Conservation (phyloP, 2,888 invertebrate genomes). For the Alentia gelatinosa region DNA sequence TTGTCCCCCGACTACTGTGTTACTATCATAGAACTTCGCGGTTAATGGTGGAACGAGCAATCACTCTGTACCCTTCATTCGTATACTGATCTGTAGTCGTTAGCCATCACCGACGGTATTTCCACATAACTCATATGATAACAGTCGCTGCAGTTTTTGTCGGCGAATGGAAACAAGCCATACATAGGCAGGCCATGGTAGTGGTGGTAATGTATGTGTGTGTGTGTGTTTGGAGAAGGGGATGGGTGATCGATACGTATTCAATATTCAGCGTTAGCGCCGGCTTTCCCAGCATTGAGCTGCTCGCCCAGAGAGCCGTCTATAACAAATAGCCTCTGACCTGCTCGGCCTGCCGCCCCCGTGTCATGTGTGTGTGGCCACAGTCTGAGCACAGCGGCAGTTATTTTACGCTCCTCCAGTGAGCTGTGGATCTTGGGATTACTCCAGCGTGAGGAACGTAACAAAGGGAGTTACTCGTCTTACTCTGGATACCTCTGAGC, state of each 20-base stretch:
- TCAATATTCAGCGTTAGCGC: conserved; percentile 15
- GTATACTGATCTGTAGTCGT: background rate
- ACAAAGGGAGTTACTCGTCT: background rate
- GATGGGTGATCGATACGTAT: background rate
- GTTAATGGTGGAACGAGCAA: background rate
- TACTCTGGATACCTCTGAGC: background rate
- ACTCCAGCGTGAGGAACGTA: background rate
- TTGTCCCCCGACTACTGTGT: too few relatives aligned
- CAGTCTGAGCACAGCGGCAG: background rate
- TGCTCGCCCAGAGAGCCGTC: background rate
- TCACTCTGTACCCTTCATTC: background rate
- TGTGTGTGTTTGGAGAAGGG: background rate
- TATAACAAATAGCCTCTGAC: background rate
- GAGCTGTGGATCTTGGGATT: background rate
- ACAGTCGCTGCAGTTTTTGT: background rate
- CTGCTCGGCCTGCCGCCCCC: background rate
- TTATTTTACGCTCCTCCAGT: background rate
- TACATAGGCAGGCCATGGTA: background rate
- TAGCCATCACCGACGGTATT: background rate
- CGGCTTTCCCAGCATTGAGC: background rate
- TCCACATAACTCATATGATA: background rate
- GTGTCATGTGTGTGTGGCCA: background rate
- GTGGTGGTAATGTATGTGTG: too few relatives aligned
- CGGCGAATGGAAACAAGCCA: background rate
- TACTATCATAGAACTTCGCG: too few relatives aligned